Conservation (phyloP, 1,140 invertebrate species). For the Ptiloglossa arizonensis region DNA sequence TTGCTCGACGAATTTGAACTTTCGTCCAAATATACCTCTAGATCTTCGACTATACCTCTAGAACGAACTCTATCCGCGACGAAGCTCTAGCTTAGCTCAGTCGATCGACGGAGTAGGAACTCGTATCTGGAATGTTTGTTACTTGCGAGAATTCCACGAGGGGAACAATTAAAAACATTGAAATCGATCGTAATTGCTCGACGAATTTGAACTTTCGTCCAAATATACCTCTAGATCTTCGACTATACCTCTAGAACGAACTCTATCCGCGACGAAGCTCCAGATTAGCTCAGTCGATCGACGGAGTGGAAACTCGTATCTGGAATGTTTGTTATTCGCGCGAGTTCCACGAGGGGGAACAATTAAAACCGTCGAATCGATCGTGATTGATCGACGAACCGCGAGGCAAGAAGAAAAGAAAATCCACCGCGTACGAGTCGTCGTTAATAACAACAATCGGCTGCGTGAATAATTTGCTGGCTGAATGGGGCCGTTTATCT, state of each 20-base stretch:
- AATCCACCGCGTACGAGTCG: not conserved
- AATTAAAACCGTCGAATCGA: not conserved
- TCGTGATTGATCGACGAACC: not conserved
- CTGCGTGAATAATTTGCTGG: conserved; percentile 1
- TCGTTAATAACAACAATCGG: conserved; percentile 6
- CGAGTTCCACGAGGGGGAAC: not conserved
- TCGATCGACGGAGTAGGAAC: too few relatives aligned
- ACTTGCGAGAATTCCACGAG: not conserved
- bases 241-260: too few relatives aligned
- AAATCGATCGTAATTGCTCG: not conserved
- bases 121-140: not conserved
- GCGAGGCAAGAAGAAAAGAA: not conserved
- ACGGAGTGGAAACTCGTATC: not conserved
- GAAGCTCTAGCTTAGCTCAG: not conserved
- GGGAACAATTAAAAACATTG: not conserved
- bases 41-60: too few relatives aligned
- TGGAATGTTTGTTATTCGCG: not conserved
- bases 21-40: too few relatives aligned
- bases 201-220: too few relatives aligned
- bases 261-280: not conserved
- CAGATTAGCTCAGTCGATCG: not conserved
- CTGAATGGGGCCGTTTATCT: not conserved
- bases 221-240: too few relatives aligned
- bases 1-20: too few relatives aligned
- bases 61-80: too few relatives aligned